phyloP scores from a whole-genome alignment of 2,888 invertebrate species.

The Ophion ellenae region DNA sequence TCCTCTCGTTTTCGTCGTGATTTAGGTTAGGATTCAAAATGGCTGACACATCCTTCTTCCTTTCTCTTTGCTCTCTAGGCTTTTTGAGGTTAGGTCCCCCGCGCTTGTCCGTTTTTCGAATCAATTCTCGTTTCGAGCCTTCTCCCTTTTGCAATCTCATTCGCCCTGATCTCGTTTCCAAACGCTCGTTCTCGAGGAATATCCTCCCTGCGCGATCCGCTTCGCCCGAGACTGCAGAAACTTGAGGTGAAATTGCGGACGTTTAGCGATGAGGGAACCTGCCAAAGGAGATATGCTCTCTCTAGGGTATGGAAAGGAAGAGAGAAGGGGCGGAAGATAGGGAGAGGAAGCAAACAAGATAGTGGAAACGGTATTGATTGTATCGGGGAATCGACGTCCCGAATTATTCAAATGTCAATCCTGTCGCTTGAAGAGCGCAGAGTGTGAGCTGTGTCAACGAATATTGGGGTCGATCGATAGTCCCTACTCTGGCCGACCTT shows the following conservation, averaged over 20 bases:
- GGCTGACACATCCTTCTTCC: neutral
- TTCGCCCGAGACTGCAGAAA: no score
- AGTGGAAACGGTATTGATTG: slow-evolving; percentile 39
- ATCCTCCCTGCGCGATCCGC: no score
- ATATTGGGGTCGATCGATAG: slow-evolving; percentile 60
- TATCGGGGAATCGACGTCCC: slow-evolving; percentile 24
- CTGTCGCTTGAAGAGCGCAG: neutral
- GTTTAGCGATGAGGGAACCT: neutral
- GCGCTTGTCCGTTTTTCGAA: neutral
- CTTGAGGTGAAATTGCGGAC: no score
- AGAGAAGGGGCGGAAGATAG: neutral
- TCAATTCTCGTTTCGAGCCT: no score
- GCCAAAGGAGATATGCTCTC: neutral
- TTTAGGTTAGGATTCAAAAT: neutral
- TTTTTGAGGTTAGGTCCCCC: neutral
- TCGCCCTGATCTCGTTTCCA: no score
- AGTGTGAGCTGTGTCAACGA: slow-evolving; percentile 40
- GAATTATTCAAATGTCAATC: slow-evolving; percentile 62
- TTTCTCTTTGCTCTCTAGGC: neutral
- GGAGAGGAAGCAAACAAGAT: neutral
- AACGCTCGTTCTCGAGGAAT: no score
- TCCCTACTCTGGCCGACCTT: slow-evolving; percentile 39
- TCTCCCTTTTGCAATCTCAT: no score
- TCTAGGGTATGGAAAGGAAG: neutral
- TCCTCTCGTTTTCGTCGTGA: neutral